Evolutionary conservation across 2,888 invertebrate species (phyloP), one percentile per base, ranked within the genome.

Genomic region (Oscheius sp.): DNA sequence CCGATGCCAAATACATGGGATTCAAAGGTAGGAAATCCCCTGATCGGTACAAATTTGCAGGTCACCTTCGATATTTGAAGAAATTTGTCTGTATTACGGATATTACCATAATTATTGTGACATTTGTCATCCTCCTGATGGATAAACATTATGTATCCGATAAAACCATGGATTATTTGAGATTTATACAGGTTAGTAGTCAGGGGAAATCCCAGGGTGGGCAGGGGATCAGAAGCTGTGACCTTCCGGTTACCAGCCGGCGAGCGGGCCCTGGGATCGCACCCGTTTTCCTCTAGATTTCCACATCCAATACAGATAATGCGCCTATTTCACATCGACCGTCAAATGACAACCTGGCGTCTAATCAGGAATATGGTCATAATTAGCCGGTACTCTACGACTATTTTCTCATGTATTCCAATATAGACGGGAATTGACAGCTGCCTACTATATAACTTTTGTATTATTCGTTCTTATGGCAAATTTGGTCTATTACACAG

Each of bases 291-390:
- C n/a, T n/a, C n/a, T n/a, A n/a, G n/a, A n/a, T n/a, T n/a, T n/a
- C n/a, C n/a, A 75, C 27, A 18, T 49, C 21, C 49, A 49, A 13
- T 85, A 35, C 76, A 86, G 76, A 86, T 86, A 69, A 72, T 86
- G 27, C 78, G 86, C 18, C 75, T 86, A 1, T 80, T 86, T 29
- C 86, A 86, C 79, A 83, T 86, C 43, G 86, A 86, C 69, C 76
- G 86, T 27, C 82, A 84, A 72, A 81, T 80, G 81, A 77, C 80
- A 23, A 84, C 85, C 18, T 85, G 83, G 83, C 78, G 77, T 73
- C 63, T 85, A 43, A 75, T 85, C 23, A 61, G 73, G 18, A 77
- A 82, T 58, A 84, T 85, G 80, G 74, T 85, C 49, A 64, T 75
- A n/a, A 70, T 81, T 21, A 79, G 81, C 74, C 77, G 77, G 77